Evolutionary conservation across 2,888 invertebrate species (phyloP).

Genomic region (Isoperla grammatica): DNA sequence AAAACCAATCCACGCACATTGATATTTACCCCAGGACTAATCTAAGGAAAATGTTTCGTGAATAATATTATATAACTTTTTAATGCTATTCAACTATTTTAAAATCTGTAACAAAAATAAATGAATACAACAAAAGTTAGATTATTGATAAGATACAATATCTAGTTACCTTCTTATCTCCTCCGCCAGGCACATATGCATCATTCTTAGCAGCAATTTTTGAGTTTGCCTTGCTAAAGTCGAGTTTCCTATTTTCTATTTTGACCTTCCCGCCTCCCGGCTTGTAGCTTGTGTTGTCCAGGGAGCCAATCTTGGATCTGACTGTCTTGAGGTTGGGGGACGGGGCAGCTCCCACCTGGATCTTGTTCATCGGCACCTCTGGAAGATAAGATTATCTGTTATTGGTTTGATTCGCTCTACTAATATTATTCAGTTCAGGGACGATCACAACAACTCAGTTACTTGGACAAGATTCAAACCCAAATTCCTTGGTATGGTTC

Average conservation of each 20-base stretch:
- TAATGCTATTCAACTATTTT: too few species aligned
- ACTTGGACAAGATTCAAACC: too few species aligned
- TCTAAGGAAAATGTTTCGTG: too few species aligned
- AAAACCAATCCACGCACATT: too few species aligned
- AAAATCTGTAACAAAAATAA: too few species aligned
- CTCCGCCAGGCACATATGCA: constrained; percentile 77
- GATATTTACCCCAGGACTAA: too few species aligned
- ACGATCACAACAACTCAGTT: neutral
- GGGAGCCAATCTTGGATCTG: constrained; percentile 87
- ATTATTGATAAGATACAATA: too few species aligned
- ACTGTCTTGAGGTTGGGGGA: constrained; percentile 88
- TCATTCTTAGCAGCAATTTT: constrained; percentile 91
- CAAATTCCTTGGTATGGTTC: too few species aligned
- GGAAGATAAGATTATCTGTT: constrained; percentile 36
- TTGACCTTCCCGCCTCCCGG: constrained; percentile 85
- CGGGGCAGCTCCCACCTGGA: constrained; percentile 86
- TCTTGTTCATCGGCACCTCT: constrained; percentile 89
- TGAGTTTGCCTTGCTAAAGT: constrained; percentile 75
- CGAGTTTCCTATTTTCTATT: constrained; percentile 81
- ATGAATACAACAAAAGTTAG: too few species aligned
- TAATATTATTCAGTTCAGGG: neutral
- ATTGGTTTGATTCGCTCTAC: too few species aligned
- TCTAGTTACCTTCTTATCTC: constrained; percentile 80
- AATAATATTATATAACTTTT: too few species aligned
- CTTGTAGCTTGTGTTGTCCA: constrained; percentile 83